A percentile compares a stretch with the other conserved stretches of the same genome.
These are phyloP conservation scores for Aphelocoma californica DNA, from an alignment of 2,797 vertebrate genomes.

Conservation along the genomic window DNA sequence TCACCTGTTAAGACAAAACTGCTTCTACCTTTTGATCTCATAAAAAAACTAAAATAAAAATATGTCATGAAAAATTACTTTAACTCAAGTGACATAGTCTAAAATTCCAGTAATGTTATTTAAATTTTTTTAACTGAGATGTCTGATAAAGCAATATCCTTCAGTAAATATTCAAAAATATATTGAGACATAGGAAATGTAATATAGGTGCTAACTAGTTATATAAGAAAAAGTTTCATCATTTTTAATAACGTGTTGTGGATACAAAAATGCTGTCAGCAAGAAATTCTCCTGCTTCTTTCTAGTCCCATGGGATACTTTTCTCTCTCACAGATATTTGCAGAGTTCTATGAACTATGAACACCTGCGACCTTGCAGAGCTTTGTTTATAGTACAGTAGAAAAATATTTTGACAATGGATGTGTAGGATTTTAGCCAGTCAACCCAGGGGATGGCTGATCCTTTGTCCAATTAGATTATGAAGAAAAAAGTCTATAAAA, in stretches of 20 bases:
- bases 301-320: no score
- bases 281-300: no score
- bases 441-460: no score
- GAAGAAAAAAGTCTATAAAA: no score
- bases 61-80: neutral
- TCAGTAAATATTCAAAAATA: neutral
- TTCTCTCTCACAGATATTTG: no score
- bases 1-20: neutral
- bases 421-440: no score
- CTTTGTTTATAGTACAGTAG: no score
- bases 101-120: neutral
- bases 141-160: neutral
- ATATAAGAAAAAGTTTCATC: neutral
- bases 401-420: no score
- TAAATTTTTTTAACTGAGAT: neutral
- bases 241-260: neutral
- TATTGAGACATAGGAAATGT: neutral
- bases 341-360: no score
- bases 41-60: neutral
- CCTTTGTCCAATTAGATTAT: no score
- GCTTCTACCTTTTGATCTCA: neutral
- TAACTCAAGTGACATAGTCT: neutral
- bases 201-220: neutral
- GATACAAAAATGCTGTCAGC: no score
- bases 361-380: no score